phyloP scores from a whole-genome alignment of 1,140 invertebrate species.

The Branchinecta lynchi region DNA sequence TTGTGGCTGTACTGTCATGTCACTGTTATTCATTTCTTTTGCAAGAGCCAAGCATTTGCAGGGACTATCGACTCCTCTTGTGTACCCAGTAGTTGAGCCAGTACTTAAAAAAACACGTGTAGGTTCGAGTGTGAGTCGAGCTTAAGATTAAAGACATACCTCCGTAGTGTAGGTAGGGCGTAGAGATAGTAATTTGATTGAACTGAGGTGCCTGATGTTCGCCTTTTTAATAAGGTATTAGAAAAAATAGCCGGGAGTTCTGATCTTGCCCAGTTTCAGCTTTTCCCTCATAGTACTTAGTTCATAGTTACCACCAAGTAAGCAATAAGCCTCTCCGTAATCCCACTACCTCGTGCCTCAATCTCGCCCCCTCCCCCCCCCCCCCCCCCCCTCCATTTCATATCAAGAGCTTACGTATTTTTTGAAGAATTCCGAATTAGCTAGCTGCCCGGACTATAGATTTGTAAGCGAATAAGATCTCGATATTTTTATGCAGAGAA shows the following conservation, averaged over 20 bases:
- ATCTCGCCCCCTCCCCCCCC: background rate
- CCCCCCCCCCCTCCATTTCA: background rate
- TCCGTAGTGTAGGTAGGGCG: background rate
- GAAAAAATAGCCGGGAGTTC: background rate
- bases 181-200: background rate
- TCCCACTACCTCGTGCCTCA: conserved; percentile 1
- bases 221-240: conserved; percentile 3
- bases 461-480: conserved; percentile 9
- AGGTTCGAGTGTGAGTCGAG: background rate
- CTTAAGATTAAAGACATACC: conserved; percentile 1
- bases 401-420: background rate
- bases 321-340: no score
- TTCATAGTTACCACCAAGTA: no score
- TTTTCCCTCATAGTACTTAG: no score
- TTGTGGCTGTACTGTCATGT: no score
- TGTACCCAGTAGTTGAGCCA: no score
- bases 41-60: no score
- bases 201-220: conserved; percentile 2
- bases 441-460: background rate
- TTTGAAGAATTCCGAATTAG: background rate
- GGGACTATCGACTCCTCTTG: no score
- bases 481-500: conserved; percentile 2
- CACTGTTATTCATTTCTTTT: no score
- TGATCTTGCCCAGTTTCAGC: background rate
- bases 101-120: no score